Evolutionary conservation across 2,113 vertebrate genomes (phyloP).

Genomic region (Piprites chloris): DNA sequence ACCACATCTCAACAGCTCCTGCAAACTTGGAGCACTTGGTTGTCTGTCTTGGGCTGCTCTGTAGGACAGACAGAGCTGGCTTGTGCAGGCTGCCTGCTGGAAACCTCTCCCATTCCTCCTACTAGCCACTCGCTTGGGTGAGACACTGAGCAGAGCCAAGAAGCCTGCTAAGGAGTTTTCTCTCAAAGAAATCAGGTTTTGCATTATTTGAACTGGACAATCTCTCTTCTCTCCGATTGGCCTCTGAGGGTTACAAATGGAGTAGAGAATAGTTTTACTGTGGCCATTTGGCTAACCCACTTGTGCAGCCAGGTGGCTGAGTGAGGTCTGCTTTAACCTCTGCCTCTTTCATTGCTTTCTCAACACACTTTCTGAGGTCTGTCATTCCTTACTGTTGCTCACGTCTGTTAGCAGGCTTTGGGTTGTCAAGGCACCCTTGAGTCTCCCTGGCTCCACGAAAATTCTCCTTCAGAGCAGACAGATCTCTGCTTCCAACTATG

Average conservation of each 20-base stretch:
- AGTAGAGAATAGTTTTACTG: slow-evolving; percentile 57
- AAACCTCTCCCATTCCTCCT: neutral
- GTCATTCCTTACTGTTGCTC: neutral
- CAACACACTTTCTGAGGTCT: slow-evolving; percentile 21
- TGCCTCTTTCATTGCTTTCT: slow-evolving; percentile 45
- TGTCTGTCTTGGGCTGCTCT: neutral
- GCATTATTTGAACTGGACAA: slow-evolving; percentile 54
- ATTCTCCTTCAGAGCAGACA: neutral
- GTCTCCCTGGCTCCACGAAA: neutral
- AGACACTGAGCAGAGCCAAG: slow-evolving; percentile 43
- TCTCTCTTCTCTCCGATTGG: slow-evolving; percentile 21
- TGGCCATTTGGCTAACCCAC: slow-evolving; percentile 48
- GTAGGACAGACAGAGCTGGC: neutral
- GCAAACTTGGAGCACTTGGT: neutral
- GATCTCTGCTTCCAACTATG: neutral
- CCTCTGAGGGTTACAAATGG: slow-evolving; percentile 43
- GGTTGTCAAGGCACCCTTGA: slow-evolving; percentile 17
- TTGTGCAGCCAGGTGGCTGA: slow-evolving; percentile 49
- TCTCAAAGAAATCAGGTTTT: slow-evolving; percentile 39
- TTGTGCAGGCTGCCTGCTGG: neutral
- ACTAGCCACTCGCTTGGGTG: neutral
- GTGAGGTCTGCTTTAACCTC: slow-evolving; percentile 43
- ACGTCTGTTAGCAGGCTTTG: neutral
- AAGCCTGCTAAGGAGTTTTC: slow-evolving; percentile 33
- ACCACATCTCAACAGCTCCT: slow-evolving; percentile 47